phyloP scores from a whole-genome alignment of 2,888 invertebrate genomes.

The Cataglyphis albicans region DNA sequence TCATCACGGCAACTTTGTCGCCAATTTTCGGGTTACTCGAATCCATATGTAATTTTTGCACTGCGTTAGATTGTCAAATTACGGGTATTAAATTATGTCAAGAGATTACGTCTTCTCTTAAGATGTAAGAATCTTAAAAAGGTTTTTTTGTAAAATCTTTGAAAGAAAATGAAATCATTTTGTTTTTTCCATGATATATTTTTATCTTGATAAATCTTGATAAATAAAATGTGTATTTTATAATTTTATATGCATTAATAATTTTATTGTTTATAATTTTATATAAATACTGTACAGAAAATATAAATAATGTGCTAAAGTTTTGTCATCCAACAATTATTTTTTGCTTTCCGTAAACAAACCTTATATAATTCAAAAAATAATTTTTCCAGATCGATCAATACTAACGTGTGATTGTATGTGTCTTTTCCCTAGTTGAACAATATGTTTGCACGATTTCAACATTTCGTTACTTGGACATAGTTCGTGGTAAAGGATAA shows the following conservation, averaged over 20 bases:
- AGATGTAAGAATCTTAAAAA: neutral
- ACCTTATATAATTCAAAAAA: neutral
- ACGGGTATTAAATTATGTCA: neutral
- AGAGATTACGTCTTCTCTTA: neutral
- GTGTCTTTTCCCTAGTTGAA: neutral
- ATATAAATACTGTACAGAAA: neutral
- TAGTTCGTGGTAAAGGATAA: conserved; percentile 37
- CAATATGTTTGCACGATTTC: conserved; percentile 8
- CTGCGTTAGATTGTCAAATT: neutral
- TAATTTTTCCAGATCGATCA: neutral
- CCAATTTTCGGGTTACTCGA: conserved; percentile 22
- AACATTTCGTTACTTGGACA: conserved; percentile 18
- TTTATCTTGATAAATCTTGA: no score
- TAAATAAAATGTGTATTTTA: no score
- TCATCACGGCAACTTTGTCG: conserved; percentile 22
- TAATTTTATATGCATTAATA: no score
- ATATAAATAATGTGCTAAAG: neutral
- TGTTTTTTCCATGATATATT: neutral
- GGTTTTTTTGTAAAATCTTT: neutral
- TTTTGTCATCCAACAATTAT: neutral
- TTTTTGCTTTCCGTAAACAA: neutral
- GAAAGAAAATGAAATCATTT: neutral
- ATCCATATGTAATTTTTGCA: neutral
- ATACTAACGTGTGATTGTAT: neutral
- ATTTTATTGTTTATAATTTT: neutral